These are phyloP conservation scores for Pachyuromys duprasi DNA, from an alignment of 2,797 vertebrate genomes.

Conservation along the genomic window DNA sequence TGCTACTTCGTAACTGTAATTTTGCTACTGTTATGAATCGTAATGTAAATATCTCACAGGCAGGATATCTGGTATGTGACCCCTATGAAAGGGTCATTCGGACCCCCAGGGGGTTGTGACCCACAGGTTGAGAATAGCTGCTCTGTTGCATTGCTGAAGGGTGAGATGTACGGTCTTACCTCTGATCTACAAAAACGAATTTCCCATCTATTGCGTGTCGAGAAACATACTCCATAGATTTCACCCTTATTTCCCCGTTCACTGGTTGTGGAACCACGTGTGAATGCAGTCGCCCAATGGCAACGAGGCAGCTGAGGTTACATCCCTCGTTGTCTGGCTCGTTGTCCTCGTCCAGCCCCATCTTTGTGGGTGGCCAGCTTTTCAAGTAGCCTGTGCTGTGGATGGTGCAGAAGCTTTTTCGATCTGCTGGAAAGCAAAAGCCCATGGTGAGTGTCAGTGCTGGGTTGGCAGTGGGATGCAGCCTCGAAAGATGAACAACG, in stretches of 20 bases:
- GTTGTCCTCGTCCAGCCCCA: constrained; percentile 97
- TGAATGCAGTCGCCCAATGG: constrained; percentile 97
- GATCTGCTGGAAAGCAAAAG: constrained; percentile 91
- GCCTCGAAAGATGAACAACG: not conserved
- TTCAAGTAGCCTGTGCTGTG: constrained; percentile 99
- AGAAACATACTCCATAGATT: constrained; percentile 97
- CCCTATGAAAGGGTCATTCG: not conserved
- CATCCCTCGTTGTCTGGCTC: constrained; percentile 98
- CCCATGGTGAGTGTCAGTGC: constrained; percentile 14
- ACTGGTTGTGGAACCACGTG: constrained; percentile 95
- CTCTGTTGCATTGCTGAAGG: not conserved
- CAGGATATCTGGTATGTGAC: not conserved
- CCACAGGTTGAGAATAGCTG: not conserved
- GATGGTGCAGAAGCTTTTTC: constrained; percentile 99
- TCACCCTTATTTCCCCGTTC: constrained; percentile 96
- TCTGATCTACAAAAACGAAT: constrained; percentile 99
- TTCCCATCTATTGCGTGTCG: constrained; percentile 98
- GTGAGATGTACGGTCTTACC: constrained; percentile 88
- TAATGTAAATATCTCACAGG: not conserved
- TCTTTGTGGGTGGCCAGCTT: constrained; percentile 99
- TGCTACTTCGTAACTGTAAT: not conserved
- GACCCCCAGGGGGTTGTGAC: not conserved
- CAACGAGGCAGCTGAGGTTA: constrained; percentile 98
- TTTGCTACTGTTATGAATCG: too few species aligned
- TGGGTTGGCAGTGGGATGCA: not conserved